Evolutionary conservation across 2,797 vertebrate species (phyloP).

Genomic region (Hapalemur alaotrensis): DNA sequence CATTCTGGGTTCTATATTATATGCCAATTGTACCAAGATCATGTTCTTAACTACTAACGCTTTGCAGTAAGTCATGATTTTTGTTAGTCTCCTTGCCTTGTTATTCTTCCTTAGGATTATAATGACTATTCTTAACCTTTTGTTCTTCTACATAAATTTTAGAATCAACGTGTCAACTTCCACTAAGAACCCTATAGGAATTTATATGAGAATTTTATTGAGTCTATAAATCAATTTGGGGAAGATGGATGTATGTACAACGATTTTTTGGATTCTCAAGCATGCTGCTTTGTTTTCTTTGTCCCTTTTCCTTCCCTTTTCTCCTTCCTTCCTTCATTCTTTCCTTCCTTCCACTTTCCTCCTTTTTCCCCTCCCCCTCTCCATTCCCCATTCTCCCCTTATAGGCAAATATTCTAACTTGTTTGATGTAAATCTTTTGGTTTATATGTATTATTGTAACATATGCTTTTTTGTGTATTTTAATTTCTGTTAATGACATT

Average conservation of each 20-base stretch:
- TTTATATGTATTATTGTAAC: background rate
- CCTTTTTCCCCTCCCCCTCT: background rate
- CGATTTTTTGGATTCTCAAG: background rate
- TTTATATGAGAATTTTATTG: conserved; percentile 35
- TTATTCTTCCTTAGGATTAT: background rate
- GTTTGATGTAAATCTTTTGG: background rate
- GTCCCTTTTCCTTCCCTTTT: too few relatives aligned
- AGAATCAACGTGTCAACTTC: conserved; percentile 9
- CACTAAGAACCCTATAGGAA: background rate
- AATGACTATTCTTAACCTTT: conserved; percentile 45
- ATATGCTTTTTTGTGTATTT: background rate
- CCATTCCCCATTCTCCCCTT: background rate
- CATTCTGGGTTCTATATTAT: background rate
- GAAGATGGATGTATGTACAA: background rate
- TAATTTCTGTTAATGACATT: background rate
- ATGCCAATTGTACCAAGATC: background rate
- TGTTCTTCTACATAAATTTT: conserved; percentile 47
- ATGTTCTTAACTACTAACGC: background rate
- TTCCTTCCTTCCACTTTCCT: background rate
- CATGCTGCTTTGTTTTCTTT: background rate
- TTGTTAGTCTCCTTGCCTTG: background rate
- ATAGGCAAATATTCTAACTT: background rate
- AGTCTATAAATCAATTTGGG: conserved; percentile 31
- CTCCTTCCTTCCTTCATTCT: too few relatives aligned
- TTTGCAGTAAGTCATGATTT: background rate